A percentile compares a stretch with the other conserved stretches of the same genome.
phyloP scores from a whole-genome alignment of 2,113 vertebrate genomes.

The Tachuris rubrigastra region DNA sequence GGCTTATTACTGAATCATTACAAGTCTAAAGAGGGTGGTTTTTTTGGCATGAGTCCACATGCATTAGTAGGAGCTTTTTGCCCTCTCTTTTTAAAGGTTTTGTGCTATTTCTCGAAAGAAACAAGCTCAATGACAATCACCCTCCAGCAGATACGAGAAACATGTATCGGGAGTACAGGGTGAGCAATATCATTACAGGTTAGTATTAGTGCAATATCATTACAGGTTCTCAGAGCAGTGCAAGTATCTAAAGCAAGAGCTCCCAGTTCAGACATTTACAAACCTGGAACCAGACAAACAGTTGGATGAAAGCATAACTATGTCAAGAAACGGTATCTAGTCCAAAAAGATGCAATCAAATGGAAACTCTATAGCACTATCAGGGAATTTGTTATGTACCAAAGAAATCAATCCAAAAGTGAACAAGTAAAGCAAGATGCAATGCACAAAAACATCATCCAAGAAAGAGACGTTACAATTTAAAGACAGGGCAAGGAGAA shows the following conservation, averaged over 20 bases:
- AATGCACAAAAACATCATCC: background rate
- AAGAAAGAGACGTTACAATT: background rate
- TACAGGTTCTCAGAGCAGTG: background rate
- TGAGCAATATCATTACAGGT: background rate
- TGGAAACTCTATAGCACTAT: background rate
- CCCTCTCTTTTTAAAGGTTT: background rate
- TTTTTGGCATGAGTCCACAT: background rate
- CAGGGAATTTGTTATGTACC: background rate
- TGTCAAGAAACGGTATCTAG: background rate
- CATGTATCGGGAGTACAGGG: background rate
- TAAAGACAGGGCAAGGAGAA: background rate
- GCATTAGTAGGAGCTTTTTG: background rate
- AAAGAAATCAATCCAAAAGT: background rate
- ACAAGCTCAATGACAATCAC: background rate
- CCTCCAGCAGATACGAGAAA: background rate
- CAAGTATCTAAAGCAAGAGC: background rate
- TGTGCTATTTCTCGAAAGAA: background rate
- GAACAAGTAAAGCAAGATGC: background rate
- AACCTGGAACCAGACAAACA: conserved; percentile 20
- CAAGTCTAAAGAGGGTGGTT: background rate
- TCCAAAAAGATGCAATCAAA: background rate
- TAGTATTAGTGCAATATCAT: background rate
- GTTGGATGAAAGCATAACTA: background rate
- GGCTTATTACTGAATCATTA: conserved; percentile 9
- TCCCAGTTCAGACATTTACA: background rate